Evolutionary conservation across 2,113 vertebrate genomes (phyloP).

Genomic region (Paramormyrops kingsleyae): DNA sequence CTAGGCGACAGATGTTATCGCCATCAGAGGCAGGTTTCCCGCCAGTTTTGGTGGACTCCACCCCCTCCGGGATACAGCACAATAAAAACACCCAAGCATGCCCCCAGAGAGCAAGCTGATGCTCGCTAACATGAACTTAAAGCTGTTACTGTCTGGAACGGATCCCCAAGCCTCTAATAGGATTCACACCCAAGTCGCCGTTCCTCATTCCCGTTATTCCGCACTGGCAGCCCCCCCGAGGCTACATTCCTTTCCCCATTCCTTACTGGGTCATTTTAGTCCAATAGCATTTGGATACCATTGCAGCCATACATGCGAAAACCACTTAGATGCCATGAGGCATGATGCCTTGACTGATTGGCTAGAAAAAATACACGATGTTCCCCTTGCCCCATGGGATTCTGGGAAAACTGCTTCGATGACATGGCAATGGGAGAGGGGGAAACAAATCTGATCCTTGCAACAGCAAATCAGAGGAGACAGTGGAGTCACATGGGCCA

Average conservation of each 20-base stretch:
- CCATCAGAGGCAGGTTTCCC: background rate
- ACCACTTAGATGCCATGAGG: background rate
- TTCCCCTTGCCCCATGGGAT: background rate
- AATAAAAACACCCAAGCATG: background rate
- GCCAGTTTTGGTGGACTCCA: background rate
- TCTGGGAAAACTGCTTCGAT: background rate
- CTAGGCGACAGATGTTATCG: background rate
- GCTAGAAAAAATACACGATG: background rate
- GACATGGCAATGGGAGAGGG: background rate
- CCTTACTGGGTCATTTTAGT: background rate
- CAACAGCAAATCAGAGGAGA: background rate
- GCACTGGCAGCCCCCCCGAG: background rate
- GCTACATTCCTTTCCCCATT: background rate
- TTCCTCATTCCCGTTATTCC: background rate
- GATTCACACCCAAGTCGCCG: background rate
- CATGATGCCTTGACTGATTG: background rate
- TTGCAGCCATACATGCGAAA: background rate
- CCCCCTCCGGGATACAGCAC: background rate
- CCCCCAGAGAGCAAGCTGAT: background rate
- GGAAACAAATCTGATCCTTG: background rate
- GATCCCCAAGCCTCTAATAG: background rate
- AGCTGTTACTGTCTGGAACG: background rate
- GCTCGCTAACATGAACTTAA: background rate
- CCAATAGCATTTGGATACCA: background rate
- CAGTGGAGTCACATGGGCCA: background rate